A percentile compares a stretch with the other conserved stretches of the same genome.
Evolutionary conservation across 2,888 invertebrate genomes (phyloP).

Genomic region (Thymelicus lineola): DNA sequence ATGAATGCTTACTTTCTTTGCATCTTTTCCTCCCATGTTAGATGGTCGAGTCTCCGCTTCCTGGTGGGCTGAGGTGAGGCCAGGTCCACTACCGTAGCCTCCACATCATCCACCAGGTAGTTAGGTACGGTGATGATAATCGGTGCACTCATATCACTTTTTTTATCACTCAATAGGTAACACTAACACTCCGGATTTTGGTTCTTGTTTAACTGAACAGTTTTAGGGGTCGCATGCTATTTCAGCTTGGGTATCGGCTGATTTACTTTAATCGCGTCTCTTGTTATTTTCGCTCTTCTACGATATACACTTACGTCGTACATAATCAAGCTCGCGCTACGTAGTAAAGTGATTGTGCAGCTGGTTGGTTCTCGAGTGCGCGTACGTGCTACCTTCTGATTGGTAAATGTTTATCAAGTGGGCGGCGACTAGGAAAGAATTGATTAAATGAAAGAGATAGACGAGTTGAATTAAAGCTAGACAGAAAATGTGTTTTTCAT

Average conservation of each 20-base stretch:
- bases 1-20: slow-evolving; percentile 89
- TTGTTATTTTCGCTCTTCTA: slow-evolving; percentile 57
- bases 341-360: slow-evolving; percentile 57
- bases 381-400: slow-evolving; percentile 70
- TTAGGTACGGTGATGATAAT: slow-evolving; percentile 82
- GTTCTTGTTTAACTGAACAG: slow-evolving; percentile 38
- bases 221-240: slow-evolving; percentile 65
- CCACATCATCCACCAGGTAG: slow-evolving; percentile 72
- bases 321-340: slow-evolving; percentile 68
- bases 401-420: slow-evolving; percentile 56
- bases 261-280: slow-evolving; percentile 48
- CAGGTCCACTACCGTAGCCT: slow-evolving; percentile 65
- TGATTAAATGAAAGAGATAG: slow-evolving; percentile 49
- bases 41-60: slow-evolving; percentile 92
- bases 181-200: slow-evolving; percentile 48
- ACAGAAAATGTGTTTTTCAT: slow-evolving; percentile 5
- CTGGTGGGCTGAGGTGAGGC: slow-evolving; percentile 67
- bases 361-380: slow-evolving; percentile 55
- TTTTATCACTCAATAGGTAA: slow-evolving; percentile 41
- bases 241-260: slow-evolving; percentile 40
- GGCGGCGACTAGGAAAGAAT: slow-evolving; percentile 51
- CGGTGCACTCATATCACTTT: slow-evolving; percentile 75
- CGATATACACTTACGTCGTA: slow-evolving; percentile 67
- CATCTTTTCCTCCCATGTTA: slow-evolving; percentile 94
- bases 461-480: slow-evolving; percentile 32